phyloP scores from a whole-genome alignment of 2,888 invertebrate species.

The Anoncus sp. region DNA sequence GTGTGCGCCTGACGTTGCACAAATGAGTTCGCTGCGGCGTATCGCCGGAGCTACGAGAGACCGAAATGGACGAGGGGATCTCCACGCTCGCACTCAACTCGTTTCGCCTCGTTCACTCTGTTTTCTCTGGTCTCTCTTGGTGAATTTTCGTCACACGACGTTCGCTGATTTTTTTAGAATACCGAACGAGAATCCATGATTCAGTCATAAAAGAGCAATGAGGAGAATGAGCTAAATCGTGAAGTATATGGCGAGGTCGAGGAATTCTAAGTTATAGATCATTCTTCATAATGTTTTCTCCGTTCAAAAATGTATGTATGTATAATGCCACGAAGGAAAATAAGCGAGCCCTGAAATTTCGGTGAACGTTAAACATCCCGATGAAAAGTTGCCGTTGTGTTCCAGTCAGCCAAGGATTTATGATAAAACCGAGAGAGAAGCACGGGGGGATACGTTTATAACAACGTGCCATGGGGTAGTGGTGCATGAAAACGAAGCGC shows the following conservation, averaged over 20 bases:
- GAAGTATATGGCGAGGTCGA: not conserved
- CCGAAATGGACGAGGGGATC: constrained; percentile 64
- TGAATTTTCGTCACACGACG: constrained; percentile 44
- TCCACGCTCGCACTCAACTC: constrained; percentile 41
- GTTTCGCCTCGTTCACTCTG: constrained; percentile 59
- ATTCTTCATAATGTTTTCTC: constrained; percentile 9
- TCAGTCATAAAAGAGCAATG: constrained; percentile 9
- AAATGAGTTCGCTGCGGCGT: constrained; percentile 74
- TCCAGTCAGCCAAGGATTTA: constrained; percentile 51
- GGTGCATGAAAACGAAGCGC: constrained; percentile 44
- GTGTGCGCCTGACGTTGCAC: constrained; percentile 70
- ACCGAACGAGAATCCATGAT: constrained; percentile 19
- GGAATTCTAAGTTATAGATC: constrained; percentile 36
- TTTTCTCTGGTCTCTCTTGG: constrained; percentile 33
- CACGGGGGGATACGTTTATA: constrained; percentile 33
- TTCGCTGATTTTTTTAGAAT: constrained; percentile 52
- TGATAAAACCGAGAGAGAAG: constrained; percentile 45
- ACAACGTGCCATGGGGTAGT: constrained; percentile 34
- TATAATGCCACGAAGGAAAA: constrained; percentile 54
- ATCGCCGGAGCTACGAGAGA: constrained; percentile 63
- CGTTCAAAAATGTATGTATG: constrained; percentile 2
- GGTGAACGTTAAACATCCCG: constrained; percentile 38
- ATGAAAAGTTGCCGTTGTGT: constrained; percentile 29
- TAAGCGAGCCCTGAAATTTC: constrained; percentile 34
- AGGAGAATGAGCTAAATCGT: constrained; percentile 48